A percentile compares a stretch with the other conserved stretches of the same genome.
These are phyloP conservation scores for Neodon shergylaensis DNA, from an alignment of 2,113 vertebrate species.

Conservation along the genomic window DNA sequence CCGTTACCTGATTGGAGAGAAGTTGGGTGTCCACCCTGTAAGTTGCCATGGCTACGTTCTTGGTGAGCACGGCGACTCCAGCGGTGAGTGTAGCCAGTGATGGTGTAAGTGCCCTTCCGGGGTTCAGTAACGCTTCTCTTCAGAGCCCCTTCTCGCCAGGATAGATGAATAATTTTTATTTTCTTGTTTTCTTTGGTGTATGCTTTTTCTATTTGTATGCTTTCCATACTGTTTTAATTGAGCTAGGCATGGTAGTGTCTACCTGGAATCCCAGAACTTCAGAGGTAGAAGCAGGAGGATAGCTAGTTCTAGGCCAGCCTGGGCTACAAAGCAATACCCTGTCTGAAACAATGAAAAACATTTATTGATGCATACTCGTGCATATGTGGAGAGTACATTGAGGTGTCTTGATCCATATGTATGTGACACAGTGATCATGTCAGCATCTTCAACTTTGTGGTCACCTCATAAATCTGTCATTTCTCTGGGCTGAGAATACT, in stretches of 20 bases:
- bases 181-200: not conserved
- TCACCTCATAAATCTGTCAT: not conserved
- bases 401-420: not conserved
- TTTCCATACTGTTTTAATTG: not conserved
- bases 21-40: conserved; percentile 91
- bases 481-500: not conserved
- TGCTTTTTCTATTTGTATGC: not conserved
- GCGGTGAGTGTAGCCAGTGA: conserved; percentile 86
- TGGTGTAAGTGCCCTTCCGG: not conserved
- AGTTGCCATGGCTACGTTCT: conserved; percentile 98
- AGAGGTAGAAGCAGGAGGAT: not conserved
- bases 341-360: not conserved
- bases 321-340: not conserved
- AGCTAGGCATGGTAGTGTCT: not conserved
- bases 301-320: not conserved
- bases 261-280: not conserved
- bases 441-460: not conserved
- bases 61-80: conserved; percentile 98
- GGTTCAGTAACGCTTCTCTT: not conserved
- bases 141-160: not conserved
- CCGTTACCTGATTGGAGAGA: conserved; percentile 96
- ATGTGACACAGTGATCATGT: not conserved
- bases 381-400: not conserved
- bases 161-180: not conserved
- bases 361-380: too few relatives aligned